Base-by-base conservation (phyloP, 37 sponge, comb jelly and placozoan genomes). In the Corticium candelabrum region DNA sequence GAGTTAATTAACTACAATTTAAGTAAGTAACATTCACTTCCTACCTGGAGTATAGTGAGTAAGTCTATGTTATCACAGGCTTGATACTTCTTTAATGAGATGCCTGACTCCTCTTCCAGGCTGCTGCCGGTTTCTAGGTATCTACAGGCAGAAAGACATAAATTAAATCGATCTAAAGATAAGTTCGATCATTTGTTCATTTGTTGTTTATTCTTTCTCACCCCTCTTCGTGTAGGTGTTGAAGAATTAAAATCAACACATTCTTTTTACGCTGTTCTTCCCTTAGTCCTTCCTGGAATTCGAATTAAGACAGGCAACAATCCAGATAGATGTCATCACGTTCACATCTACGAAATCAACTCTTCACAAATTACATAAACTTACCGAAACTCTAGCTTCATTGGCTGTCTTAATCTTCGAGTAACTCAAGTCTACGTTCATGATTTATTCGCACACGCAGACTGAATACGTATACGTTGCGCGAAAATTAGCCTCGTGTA, bases 11-110 rank as follows among this genome's bases (percentile, higher is more conserved):
- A n/a, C n/a, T n/a, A n/a, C n/a, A n/a, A n/a, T n/a, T n/a, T n/a
- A n/a, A n/a, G n/a, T n/a, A n/a, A n/a, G n/a, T n/a, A n/a, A n/a
- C n/a, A n/a, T n/a, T n/a, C 41, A 72, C 1, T 31, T 39, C 77
- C 0, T 35, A 95, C 96, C 84, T 95, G 96, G 4, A 92, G 78
- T 33, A 99, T 80, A 27, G 96, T 90, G 0, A 77, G 41, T 21
- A 99, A 85, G 76, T 99, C 99, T 40, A 99, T 84, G 76, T 99
- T 99, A 41, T 99, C 99, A 83, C 99, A 99, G 27, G 94, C 87
- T 57, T 76, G 77, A 69, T 77, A 94, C 40, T 86, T 82, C 0
- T 76, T 78, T 4, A 99, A 34, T 30, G 82, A 40, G 33, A 75
- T 39, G 1, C 90, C 93, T 0, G 83, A 87, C 69, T 99, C 99